A percentile compares a stretch with the other conserved stretches of the same genome.
Evolutionary conservation across 2,113 vertebrate species (phyloP).

Genomic region (Anoplopoma fimbria): DNA sequence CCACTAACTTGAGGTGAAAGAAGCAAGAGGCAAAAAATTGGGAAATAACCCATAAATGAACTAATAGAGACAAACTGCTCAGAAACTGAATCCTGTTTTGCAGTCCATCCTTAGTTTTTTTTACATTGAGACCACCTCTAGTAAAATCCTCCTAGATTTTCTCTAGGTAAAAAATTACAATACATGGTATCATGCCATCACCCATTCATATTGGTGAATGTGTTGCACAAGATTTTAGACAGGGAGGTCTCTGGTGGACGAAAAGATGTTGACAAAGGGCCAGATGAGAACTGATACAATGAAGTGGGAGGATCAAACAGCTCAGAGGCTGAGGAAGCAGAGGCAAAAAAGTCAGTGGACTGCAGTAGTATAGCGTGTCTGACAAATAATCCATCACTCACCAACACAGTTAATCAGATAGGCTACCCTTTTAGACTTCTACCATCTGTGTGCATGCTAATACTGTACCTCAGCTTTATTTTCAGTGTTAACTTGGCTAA

Average conservation of each 20-base stretch:
- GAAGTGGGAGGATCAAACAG: constrained; percentile 65
- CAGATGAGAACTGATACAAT: constrained; percentile 61
- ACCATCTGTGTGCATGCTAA: constrained; percentile 35
- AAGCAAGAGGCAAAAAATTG: constrained; percentile 18
- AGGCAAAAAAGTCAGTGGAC: constrained; percentile 24
- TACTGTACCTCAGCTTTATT: not conserved
- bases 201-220: not conserved
- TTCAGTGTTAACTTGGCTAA: not conserved
- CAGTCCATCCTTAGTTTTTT: not conserved
- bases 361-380: constrained; percentile 27
- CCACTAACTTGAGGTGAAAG: constrained; percentile 39
- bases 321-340: constrained; percentile 38
- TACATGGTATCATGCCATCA: not conserved
- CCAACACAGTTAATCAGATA: constrained; percentile 28
- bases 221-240: constrained; percentile 15
- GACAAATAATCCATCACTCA: constrained; percentile 38
- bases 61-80: constrained; percentile 18
- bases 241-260: constrained; percentile 14
- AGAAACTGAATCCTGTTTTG: constrained; percentile 20
- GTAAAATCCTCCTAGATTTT: not conserved
- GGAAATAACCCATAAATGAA: constrained; percentile 30
- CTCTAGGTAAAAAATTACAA: not conserved
- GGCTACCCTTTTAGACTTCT: constrained; percentile 5
- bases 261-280: constrained; percentile 49
- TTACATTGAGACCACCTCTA: not conserved